These are phyloP conservation scores for Papilio machaon DNA, from an alignment of 1,140 invertebrate species.

Conservation along the genomic window DNA sequence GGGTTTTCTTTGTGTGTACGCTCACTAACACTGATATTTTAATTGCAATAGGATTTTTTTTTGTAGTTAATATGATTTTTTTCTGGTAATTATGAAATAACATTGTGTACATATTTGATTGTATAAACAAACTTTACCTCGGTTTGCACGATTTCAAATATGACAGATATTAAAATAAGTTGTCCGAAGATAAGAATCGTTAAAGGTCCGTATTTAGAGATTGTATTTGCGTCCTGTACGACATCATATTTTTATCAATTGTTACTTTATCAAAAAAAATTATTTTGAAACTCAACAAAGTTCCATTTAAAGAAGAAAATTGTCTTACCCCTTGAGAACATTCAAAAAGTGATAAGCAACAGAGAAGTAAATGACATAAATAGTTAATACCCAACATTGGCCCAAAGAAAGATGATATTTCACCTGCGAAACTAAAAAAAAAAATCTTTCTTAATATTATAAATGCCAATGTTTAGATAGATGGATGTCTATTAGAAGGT, in stretches of 20 bases:
- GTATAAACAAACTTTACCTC: conserved; percentile 30
- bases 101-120: no score
- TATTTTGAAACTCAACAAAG: no score
- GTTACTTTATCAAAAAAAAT: no score
- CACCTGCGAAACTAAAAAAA: conserved; percentile 44
- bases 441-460: neutral
- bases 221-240: conserved; percentile 35
- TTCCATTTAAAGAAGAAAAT: neutral
- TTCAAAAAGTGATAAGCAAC: conserved; percentile 46
- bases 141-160: conserved; percentile 41
- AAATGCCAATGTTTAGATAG: no score
- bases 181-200: conserved; percentile 40
- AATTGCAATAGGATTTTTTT: no score
- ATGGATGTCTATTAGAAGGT: no score
- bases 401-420: conserved; percentile 45
- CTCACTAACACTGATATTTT: no score
- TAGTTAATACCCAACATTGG: conserved; percentile 44
- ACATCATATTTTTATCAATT: no score
- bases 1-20: no score
- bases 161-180: conserved; percentile 44
- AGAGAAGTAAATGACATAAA: conserved; percentile 41
- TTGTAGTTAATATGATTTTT: no score
- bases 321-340: conserved; percentile 43
- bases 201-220: conserved; percentile 43
- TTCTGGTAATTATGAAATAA: no score